Evolutionary conservation across 2,888 invertebrate species (phyloP), one percentile per base, ranked within the genome.

Genomic region (Zaprionus lineosus): DNA sequence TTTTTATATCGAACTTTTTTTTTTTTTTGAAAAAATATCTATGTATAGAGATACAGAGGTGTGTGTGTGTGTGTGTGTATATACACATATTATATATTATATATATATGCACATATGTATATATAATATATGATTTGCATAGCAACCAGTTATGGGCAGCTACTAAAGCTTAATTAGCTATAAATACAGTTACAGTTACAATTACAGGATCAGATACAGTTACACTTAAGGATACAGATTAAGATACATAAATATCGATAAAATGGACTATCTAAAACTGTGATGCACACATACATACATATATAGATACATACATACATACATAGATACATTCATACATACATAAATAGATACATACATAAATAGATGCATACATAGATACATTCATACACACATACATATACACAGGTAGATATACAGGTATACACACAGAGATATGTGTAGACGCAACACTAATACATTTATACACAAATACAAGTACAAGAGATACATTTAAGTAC

Each of bases 341-440:
- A 63, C n/a, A 36, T 53, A 29, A 19, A 57, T 19, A 14, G 24
- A 44, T 6, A 31, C 34, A 53, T 15, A 15, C 11, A 24, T 64
- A 53, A 53, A 59, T 76, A 64, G 56, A 53, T 7, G n/a, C n/a
- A n/a, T n/a, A 56, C 34, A 40, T 21, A n/a, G 55, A 53, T 70
- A 57, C 56, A 53, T 55, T 58, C 57, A 73, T 73, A 65, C 66
- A 71, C 46, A 44, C 34, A 58, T 44, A 37, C 11, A 47, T 41
- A 21, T 28, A 21, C 37, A 29, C 18, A 36, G 14, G 19, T 40
- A 34, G 26, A 28, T 33, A n/a, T n/a, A n/a, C n/a, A n/a, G n/a
- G n/a, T n/a, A n/a, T n/a, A n/a, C n/a, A n/a, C n/a, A n/a, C n/a
- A n/a, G n/a, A n/a, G n/a, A n/a, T n/a, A n/a, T n/a, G n/a, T n/a